A percentile compares a stretch with the other conserved stretches of the same genome.
Conservation (phyloP, 2,888 invertebrate genomes). For the Eurytoma californica region DNA sequence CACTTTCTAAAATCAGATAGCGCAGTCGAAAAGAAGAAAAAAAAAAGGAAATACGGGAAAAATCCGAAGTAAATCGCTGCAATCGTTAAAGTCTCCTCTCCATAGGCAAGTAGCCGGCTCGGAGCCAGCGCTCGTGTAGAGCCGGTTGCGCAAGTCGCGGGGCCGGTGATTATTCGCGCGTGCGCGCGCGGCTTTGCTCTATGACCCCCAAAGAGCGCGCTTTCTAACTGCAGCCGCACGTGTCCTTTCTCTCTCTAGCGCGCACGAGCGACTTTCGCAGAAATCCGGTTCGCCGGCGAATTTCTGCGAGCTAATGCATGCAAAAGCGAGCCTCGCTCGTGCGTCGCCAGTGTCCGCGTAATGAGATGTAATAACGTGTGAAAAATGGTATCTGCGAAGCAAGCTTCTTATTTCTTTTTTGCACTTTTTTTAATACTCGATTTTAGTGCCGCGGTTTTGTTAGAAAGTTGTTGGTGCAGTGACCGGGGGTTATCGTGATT, state of each 20-base stretch:
- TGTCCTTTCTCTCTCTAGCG: neutral
- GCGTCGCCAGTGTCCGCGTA: neutral
- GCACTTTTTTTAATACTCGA: neutral
- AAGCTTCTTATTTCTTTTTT: no score
- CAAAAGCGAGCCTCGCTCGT: neutral
- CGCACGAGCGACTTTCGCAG: conserved; percentile 6
- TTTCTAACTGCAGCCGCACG: conserved; percentile 61
- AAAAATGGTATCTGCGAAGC: neutral
- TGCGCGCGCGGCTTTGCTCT: conserved; percentile 63
- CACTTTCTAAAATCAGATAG: no score
- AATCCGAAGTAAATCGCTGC: no score
- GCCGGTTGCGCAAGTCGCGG: conserved; percentile 52
- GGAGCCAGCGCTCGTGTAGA: conserved; percentile 39
- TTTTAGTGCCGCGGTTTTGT: neutral
- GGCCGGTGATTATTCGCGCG: conserved; percentile 1
- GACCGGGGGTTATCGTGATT: no score
- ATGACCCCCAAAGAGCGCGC: conserved; percentile 63
- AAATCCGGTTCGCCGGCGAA: conserved; percentile 41
- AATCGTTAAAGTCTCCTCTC: neutral
- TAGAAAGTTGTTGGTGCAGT: conserved; percentile 6
- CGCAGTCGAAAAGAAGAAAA: no score
- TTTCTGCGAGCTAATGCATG: conserved; percentile 27
- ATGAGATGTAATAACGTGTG: conserved; percentile 8
- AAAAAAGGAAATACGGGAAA: no score
- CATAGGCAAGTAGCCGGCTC: neutral